Evolutionary conservation across 2,797 vertebrate genomes (phyloP).

Genomic region (Fundulus diaphanus): DNA sequence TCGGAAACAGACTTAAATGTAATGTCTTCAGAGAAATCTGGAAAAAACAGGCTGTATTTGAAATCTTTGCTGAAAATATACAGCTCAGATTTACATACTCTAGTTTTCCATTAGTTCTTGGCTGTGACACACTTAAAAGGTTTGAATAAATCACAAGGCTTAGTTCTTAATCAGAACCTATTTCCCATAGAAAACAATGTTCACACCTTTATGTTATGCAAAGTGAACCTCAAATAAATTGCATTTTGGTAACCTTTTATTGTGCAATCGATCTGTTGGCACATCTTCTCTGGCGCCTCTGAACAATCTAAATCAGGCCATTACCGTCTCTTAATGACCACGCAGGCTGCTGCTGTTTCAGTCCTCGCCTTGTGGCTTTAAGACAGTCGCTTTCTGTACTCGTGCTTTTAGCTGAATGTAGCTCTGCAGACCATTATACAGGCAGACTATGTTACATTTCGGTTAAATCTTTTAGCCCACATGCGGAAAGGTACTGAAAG

Average conservation of each 20-base stretch:
- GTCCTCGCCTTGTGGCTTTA: conserved; percentile 25
- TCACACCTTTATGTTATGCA: conserved; percentile 38
- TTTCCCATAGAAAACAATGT: not conserved
- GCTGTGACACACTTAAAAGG: not conserved
- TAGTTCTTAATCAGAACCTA: not conserved
- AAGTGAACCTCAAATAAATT: conserved; percentile 31
- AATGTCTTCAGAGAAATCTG: not conserved
- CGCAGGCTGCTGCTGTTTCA: conserved; percentile 37
- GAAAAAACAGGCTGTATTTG: not conserved
- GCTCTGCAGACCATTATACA: conserved; percentile 34
- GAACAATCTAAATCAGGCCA: conserved; percentile 47
- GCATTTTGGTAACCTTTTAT: conserved; percentile 36
- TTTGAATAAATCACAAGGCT: not conserved
- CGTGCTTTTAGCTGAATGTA: conserved; percentile 52
- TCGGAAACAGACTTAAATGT: not conserved
- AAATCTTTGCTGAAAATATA: not conserved
- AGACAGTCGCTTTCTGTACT: conserved; percentile 44
- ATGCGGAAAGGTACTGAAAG: conserved; percentile 33
- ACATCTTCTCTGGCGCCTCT: conserved; percentile 33
- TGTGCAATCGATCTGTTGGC: conserved; percentile 33
- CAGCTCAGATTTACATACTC: not conserved
- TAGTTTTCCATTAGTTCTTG: not conserved
- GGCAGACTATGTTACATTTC: not conserved
- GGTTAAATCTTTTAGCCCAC: conserved; percentile 18
- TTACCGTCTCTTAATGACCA: conserved; percentile 49